Base-by-base conservation (phyloP, 2,888 invertebrate genomes). In the Rhagium mordax region DNA sequence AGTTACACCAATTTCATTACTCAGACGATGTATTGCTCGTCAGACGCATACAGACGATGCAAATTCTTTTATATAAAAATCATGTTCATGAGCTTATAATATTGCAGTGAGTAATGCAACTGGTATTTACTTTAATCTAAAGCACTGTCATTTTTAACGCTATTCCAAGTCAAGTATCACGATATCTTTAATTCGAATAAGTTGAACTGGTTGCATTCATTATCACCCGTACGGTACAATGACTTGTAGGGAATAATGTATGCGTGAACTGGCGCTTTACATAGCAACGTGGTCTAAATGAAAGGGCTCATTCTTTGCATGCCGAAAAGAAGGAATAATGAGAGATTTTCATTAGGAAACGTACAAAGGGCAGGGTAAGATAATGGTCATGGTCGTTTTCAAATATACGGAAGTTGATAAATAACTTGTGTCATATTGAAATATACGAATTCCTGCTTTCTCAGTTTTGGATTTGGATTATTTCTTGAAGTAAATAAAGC, bases 221-320 rank as follows among this genome's bases (percentile, higher is more conserved):
- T 61, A 61, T 48, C 61, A 61, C 29, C n/a, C 15, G n/a, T 48
- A 41, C 60, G 20, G 60, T 60, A 61, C 61, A 61, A 61, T 61
- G 61, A 61, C 61, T 61, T 24, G 20, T n/a, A n/a, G 21, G 13
- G 47, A n/a, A 21, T 60, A 61, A 61, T 61, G 7, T 47, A 60
- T 41, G 60, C 41, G 60, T 33, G 61, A 47, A 41, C n/a, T 18
- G n/a, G 15, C 41, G 24, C 16, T 29, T 61, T 59, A 7, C 6
- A 41, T 41, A 41, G 41, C 41, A 41, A 15, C 41, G 13, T 41
- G 41, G 33, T 33, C 33, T 33, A 10, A n/a, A n/a, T 33, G 33
- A 10, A n/a, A 13, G n/a, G 41, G 10, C n/a, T n/a, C 4, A 0
- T 3, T 4, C n/a, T 41, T 41, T 41, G 2, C n/a, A 41, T n/a